Percentiles rank a stretch among this genome's conserved stretches.
Conservation (phyloP, 2,888 invertebrate genomes). For the Troides helena region DNA sequence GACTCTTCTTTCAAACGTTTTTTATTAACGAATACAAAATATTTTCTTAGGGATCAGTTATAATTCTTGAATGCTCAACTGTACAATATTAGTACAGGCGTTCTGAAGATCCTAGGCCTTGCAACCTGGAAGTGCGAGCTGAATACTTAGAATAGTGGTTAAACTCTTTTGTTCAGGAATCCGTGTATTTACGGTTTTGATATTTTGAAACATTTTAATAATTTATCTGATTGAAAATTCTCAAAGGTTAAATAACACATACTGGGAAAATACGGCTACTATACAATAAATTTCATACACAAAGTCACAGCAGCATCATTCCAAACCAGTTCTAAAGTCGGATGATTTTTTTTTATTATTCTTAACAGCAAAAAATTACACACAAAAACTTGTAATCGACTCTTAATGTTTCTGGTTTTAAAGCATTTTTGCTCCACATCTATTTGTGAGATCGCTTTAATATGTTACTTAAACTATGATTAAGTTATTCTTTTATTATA, state of each 20-base stretch:
- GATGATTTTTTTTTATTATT: constrained; percentile 2
- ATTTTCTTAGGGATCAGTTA: no score
- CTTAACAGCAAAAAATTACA: constrained; percentile 8
- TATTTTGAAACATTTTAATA: no score
- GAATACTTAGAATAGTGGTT: no score
- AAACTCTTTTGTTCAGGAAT: no score
- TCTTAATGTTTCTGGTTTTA: constrained; percentile 4
- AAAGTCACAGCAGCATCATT: constrained; percentile 11
- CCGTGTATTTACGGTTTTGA: no score
- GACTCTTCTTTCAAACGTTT: no score
- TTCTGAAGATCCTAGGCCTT: no score
- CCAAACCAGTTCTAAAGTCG: constrained; percentile 16
- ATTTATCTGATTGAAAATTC: no score
- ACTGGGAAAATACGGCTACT: not conserved
- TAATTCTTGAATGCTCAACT: no score
- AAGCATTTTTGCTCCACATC: not conserved
- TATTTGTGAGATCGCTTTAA: not conserved
- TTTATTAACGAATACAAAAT: no score
- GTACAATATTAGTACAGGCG: no score
- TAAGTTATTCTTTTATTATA: not conserved
- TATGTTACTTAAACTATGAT: not conserved
- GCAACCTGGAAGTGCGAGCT: no score
- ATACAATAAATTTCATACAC: not conserved
- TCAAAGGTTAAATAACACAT: not conserved
- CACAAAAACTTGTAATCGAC: constrained; percentile 10